Conservation (phyloP, 1,140 invertebrate species). For the Leptestheria dahalacensis region DNA sequence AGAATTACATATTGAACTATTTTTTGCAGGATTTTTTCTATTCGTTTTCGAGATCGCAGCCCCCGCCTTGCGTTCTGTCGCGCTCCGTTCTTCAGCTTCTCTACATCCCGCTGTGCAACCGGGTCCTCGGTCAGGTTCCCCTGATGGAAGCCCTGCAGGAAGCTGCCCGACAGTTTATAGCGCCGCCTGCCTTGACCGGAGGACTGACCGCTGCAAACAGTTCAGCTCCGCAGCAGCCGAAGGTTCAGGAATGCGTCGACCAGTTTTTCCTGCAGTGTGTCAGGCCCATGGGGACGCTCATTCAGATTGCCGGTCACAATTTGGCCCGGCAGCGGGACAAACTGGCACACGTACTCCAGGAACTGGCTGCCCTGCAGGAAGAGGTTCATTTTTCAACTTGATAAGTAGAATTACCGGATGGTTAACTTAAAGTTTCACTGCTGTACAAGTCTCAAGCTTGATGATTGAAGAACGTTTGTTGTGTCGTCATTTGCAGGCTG, state of each 20-base stretch:
- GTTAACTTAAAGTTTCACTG: neutral
- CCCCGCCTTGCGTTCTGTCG: conserved; percentile 73
- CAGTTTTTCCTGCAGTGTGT: conserved; percentile 74
- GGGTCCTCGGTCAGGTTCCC: conserved; percentile 32
- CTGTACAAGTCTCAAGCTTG: neutral
- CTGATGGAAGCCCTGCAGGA: conserved; percentile 71
- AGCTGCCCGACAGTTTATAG: conserved; percentile 68
- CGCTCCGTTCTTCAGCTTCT: conserved; percentile 75
- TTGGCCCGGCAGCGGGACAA: conserved; percentile 85
- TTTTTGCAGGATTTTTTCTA: conserved; percentile 76
- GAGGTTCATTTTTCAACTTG: conserved; percentile 43
- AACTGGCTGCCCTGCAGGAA: conserved; percentile 81
- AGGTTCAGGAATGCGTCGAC: conserved; percentile 73
- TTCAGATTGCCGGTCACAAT: conserved; percentile 90
- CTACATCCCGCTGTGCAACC: conserved; percentile 42
- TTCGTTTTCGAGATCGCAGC: conserved; percentile 67
- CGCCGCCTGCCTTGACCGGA: conserved; percentile 52
- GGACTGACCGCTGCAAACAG: conserved; percentile 2
- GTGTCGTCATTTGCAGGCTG: conserved; percentile 46
- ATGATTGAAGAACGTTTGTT: conserved; percentile 15
- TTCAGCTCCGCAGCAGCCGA: conserved; percentile 19
- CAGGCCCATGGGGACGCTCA: conserved; percentile 66
- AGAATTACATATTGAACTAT: conserved; percentile 15
- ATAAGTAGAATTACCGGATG: neutral
- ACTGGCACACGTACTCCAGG: conserved; percentile 71